phyloP scores from a whole-genome alignment of 2,113 vertebrate species.

The Albula glossodonta region DNA sequence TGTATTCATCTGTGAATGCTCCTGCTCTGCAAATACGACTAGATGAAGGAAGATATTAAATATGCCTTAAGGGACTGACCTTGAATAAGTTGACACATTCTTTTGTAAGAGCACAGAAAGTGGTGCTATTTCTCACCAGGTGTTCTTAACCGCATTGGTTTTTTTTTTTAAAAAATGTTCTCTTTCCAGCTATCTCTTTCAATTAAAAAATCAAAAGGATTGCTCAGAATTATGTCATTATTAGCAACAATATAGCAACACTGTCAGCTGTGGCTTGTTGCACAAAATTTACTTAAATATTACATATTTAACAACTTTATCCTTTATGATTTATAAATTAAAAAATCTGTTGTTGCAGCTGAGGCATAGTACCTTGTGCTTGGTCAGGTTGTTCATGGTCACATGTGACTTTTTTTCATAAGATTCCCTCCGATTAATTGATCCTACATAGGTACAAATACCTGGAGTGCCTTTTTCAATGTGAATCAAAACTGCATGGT shows the following conservation, averaged over 20 bases:
- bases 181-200: background rate
- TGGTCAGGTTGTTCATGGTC: background rate
- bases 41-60: background rate
- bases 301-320: background rate
- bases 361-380: background rate
- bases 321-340: background rate
- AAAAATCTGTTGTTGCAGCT: background rate
- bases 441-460: background rate
- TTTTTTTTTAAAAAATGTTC: background rate
- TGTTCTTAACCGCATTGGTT: background rate
- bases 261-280: background rate
- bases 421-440: background rate
- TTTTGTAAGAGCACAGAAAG: background rate
- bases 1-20: background rate
- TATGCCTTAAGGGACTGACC: background rate
- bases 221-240: background rate
- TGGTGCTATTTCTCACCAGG: background rate
- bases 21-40: background rate
- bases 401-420: background rate
- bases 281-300: background rate
- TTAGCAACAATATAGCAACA: background rate
- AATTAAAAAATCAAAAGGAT: background rate
- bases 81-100: background rate
- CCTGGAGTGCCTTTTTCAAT: background rate
- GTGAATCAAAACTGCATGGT: background rate